Conservation (phyloP, 1,140 invertebrate species). For the Drosophila aff. region DNA sequence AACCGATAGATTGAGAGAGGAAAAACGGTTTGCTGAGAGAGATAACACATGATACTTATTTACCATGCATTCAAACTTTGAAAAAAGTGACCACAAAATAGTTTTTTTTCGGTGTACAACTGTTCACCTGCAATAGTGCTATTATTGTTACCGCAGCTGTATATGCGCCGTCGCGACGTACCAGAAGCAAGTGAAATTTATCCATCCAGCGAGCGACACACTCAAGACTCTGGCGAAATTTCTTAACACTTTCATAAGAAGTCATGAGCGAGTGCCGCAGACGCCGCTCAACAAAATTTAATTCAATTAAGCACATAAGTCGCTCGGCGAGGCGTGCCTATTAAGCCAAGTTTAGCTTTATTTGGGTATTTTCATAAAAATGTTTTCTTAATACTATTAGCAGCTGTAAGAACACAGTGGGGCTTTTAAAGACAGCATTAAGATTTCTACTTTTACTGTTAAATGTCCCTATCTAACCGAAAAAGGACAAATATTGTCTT, state of each 20-base stretch:
- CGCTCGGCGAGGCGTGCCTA: constrained; percentile 52
- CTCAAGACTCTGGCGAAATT: constrained; percentile 64
- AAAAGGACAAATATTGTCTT: not conserved
- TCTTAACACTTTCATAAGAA: constrained; percentile 80
- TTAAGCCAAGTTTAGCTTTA: constrained; percentile 13
- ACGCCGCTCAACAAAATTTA: constrained; percentile 15
- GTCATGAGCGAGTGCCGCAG: constrained; percentile 38
- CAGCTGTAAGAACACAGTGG: constrained; percentile 19
- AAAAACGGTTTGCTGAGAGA: too few species aligned
- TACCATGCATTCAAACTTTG: too few species aligned
- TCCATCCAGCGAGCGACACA: constrained; percentile 40
- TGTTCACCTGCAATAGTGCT: too few species aligned
- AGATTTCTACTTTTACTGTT: not conserved
- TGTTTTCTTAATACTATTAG: constrained; percentile 3
- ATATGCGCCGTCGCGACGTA: constrained; percentile 12
- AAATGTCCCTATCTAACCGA: not conserved
- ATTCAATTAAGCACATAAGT: constrained; percentile 75
- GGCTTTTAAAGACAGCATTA: not conserved
- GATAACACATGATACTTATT: too few species aligned
- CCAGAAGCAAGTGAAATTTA: constrained; percentile 73
- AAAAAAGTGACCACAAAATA: too few species aligned
- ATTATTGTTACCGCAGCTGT: too few species aligned
- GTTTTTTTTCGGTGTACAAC: too few species aligned
- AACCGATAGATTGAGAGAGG: too few species aligned
- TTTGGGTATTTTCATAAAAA: constrained; percentile 17